Conservation (phyloP, 2,888 invertebrate species). For the Tricholauxania praeusta region DNA sequence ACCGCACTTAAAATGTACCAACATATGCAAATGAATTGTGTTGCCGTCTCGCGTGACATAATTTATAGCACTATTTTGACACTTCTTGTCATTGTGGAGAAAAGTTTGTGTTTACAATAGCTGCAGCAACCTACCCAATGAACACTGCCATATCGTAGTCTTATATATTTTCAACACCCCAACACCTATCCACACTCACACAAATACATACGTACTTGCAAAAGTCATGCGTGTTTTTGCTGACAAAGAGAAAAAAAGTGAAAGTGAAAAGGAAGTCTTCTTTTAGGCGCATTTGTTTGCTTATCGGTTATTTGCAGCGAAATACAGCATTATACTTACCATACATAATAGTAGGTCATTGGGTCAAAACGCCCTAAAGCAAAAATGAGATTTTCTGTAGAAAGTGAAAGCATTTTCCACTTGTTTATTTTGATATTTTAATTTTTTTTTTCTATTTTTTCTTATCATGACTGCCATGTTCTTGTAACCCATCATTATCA, state of each 20-base stretch:
- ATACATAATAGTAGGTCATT: constrained; percentile 3
- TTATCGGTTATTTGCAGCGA: not conserved
- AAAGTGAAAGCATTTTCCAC: too few species aligned
- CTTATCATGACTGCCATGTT: too few species aligned
- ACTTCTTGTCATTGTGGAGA: constrained; percentile 10
- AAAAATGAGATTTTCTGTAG: too few species aligned
- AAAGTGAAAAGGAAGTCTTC: not conserved
- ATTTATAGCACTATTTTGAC: constrained; percentile 21
- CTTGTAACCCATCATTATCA: too few species aligned
- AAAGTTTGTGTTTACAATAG: not conserved
- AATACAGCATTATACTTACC: too few species aligned
- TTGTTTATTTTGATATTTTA: too few species aligned
- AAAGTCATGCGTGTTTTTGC: not conserved
- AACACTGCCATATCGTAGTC: too few species aligned
- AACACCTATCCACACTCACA: not conserved
- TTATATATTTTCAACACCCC: not conserved
- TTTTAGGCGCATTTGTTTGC: constrained; percentile 5
- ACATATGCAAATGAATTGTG: not conserved
- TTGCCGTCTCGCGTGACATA: constrained; percentile 20
- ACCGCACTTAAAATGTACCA: too few species aligned
- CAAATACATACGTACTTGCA: not conserved
- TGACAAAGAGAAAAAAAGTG: not conserved
- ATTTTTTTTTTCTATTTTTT: too few species aligned
- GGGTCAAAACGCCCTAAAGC: not conserved
- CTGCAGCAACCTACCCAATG: too few species aligned